Conservation (phyloP, 2,113 vertebrate species). For the Saguinus midas region DNA sequence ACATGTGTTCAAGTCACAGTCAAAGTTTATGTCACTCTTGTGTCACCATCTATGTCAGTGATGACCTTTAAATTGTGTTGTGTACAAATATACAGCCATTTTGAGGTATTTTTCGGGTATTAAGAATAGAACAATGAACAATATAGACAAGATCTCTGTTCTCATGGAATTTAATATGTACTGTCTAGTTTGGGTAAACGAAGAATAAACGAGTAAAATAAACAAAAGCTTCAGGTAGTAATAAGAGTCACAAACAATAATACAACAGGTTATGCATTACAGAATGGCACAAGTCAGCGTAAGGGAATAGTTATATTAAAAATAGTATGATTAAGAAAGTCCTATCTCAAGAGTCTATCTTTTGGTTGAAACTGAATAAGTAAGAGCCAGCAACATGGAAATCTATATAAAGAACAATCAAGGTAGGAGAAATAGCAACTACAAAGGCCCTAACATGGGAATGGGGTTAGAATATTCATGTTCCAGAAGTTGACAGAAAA, state of each 20-base stretch:
- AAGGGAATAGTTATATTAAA: neutral
- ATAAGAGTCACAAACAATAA: constrained; percentile 19
- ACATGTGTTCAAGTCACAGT: neutral
- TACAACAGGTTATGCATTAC: neutral
- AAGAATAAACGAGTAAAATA: neutral
- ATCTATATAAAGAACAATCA: neutral
- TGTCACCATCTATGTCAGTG: neutral
- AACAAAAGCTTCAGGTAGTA: neutral
- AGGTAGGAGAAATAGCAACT: neutral
- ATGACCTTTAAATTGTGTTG: neutral
- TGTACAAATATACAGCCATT: neutral
- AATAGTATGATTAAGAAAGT: neutral
- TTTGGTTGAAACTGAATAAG: neutral
- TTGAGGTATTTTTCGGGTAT: neutral
- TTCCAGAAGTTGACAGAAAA: neutral
- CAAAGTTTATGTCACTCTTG: neutral
- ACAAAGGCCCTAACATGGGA: neutral
- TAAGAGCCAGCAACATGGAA: neutral
- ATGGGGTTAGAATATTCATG: neutral
- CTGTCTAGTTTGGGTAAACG: neutral
- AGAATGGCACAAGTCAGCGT: neutral
- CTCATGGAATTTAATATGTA: neutral
- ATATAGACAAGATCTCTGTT: neutral
- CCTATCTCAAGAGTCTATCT: neutral
- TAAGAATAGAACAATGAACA: neutral